A percentile compares a stretch with the other conserved stretches of the same genome.
phyloP scores from a whole-genome alignment of 1,140 invertebrate species.

The Pseudomyrmex cubaensis region DNA sequence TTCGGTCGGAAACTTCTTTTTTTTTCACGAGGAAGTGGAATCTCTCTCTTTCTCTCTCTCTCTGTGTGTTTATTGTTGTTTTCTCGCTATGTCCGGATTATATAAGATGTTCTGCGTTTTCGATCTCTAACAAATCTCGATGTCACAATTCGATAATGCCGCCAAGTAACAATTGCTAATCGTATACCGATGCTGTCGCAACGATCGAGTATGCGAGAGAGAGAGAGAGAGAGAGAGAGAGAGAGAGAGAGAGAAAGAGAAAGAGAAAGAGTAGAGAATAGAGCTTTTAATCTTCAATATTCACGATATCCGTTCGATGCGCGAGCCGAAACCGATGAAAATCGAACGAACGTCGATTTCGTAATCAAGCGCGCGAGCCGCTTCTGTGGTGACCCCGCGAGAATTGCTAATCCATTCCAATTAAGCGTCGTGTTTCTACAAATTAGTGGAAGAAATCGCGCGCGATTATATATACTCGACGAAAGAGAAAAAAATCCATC shows the following conservation, averaged over 20 bases:
- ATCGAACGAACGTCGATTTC: slow-evolving; percentile 56
- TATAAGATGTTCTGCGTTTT: no score
- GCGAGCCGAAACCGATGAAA: slow-evolving; percentile 51
- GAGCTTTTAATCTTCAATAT: slow-evolving; percentile 83
- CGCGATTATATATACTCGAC: background rate
- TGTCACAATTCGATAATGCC: no score
- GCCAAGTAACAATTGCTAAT: no score
- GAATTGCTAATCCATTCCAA: slow-evolving; percentile 28
- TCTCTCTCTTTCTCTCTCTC: background rate
- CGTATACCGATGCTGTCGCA: background rate
- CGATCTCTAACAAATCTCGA: no score
- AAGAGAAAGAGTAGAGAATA: slow-evolving; percentile 53
- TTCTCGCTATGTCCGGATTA: no score
- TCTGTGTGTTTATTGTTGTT: no score
- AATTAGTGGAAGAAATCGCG: background rate
- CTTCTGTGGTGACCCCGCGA: background rate
- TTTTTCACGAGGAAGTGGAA: no score
- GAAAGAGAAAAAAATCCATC: no score
- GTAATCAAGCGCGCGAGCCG: slow-evolving; percentile 12
- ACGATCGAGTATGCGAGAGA: background rate
- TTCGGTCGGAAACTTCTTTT: background rate
- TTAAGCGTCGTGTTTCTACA: slow-evolving; percentile 15
- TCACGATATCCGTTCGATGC: slow-evolving; percentile 56
- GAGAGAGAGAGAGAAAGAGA: slow-evolving; percentile 19
- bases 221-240: slow-evolving; percentile 19